phyloP scores from a whole-genome alignment of 2,797 vertebrate species.

The Halcyon leucocephala region DNA sequence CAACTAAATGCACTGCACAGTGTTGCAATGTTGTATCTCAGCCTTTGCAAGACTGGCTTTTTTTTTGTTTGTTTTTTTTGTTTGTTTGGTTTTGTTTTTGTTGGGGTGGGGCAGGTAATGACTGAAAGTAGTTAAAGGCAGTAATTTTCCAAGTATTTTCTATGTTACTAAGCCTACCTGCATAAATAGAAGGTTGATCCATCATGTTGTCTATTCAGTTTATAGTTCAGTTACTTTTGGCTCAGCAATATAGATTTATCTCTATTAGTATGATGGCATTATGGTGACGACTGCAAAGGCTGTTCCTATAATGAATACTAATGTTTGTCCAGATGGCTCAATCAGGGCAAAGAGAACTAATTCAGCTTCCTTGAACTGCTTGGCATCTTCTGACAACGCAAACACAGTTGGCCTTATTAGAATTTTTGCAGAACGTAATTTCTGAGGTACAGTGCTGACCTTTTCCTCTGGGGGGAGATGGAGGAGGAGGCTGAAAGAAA shows the following conservation, averaged over 20 bases:
- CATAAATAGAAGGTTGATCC: neutral
- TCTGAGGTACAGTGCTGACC: neutral
- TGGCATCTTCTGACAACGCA: neutral
- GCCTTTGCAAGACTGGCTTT: neutral
- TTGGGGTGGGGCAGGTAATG: neutral
- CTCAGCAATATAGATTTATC: slow-evolving; percentile 12
- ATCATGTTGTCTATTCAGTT: neutral
- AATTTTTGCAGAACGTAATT: neutral
- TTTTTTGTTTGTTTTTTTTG: too few species aligned
- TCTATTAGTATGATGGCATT: neutral
- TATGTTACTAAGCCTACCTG: neutral
- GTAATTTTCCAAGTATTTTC: neutral
- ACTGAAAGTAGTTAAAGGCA: neutral
- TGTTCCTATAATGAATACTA: neutral
- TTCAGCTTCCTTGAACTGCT: neutral
- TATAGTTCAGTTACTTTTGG: neutral
- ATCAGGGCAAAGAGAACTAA: neutral
- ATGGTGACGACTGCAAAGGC: neutral
- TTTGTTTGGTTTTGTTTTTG: too few species aligned
- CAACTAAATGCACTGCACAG: neutral
- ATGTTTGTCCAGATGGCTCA: slow-evolving; percentile 14
- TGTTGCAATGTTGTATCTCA: neutral
- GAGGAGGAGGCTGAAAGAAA: neutral
- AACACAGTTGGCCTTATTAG: neutral
- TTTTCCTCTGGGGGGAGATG: neutral